Percentiles rank a stretch among this genome's conserved stretches.
These are phyloP conservation scores for Eupithecia inturbata DNA, from an alignment of 2,888 invertebrate genomes.

Conservation along the genomic window DNA sequence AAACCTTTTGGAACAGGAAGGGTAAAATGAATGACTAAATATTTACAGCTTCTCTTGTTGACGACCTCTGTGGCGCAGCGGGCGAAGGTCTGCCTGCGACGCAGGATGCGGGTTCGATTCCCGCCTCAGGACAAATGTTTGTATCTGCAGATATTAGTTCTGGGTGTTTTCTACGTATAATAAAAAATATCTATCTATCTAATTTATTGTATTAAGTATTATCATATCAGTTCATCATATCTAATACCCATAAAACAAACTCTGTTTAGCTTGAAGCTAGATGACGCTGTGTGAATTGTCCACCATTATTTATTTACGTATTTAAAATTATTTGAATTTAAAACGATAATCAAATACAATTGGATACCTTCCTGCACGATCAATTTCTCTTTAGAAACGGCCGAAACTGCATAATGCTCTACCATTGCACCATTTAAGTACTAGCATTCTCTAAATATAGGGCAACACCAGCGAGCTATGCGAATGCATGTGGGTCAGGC, in stretches of 20 bases:
- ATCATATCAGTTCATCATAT: too few relatives aligned
- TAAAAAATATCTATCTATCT: too few relatives aligned
- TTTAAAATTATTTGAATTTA: background rate
- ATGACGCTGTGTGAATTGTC: background rate
- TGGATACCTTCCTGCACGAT: background rate
- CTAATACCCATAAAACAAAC: background rate
- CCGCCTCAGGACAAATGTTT: too few relatives aligned
- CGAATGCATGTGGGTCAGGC: constrained; percentile 73
- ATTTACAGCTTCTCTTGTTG: too few relatives aligned
- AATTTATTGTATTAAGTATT: too few relatives aligned
- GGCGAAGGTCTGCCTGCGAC: too few relatives aligned
- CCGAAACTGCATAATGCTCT: background rate
- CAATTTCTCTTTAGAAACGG: background rate
- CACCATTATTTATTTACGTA: background rate
- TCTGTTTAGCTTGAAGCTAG: background rate
- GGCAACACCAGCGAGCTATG: constrained; percentile 70
- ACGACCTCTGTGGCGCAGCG: too few relatives aligned
- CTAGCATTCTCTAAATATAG: constrained; percentile 70
- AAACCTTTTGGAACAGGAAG: too few relatives aligned
- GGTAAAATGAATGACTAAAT: too few relatives aligned
- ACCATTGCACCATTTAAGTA: constrained; percentile 55
- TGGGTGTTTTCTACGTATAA: too few relatives aligned
- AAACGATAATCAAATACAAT: background rate
- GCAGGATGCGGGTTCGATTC: too few relatives aligned
- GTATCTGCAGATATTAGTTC: too few relatives aligned